A percentile compares a stretch with the other conserved stretches of the same genome.
Conservation (phyloP, 2,797 vertebrate species). For the Poecile montanus region DNA sequence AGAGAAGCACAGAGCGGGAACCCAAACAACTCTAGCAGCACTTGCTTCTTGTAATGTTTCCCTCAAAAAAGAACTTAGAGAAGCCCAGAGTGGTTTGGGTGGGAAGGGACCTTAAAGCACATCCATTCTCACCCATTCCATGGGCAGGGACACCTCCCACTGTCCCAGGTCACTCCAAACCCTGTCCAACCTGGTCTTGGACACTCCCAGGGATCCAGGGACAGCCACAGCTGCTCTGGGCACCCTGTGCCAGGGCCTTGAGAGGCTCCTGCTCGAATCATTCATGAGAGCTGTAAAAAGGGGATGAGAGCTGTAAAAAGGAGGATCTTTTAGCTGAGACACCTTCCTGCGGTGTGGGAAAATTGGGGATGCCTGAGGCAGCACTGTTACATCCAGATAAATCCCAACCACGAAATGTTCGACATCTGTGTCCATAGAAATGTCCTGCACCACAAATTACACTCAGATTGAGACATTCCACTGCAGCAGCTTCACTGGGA, state of each 20-base stretch:
- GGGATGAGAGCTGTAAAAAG: neutral
- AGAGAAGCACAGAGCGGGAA: neutral
- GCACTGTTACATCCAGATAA: neutral
- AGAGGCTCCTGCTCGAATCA: neutral
- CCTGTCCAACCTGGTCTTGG: neutral
- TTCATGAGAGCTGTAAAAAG: neutral
- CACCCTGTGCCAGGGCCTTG: neutral
- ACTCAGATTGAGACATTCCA: neutral
- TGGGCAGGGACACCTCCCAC: neutral
- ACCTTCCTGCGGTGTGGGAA: neutral
- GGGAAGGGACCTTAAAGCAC: neutral
- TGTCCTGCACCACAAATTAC: neutral
- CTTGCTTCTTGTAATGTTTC: neutral
- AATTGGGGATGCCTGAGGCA: neutral
- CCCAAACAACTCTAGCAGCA: neutral
- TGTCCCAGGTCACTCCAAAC: neutral
- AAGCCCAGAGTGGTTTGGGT: neutral
- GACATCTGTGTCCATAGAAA: neutral
- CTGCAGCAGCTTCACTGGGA: neutral
- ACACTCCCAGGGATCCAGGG: neutral
- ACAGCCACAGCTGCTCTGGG: neutral
- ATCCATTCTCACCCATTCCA: neutral
- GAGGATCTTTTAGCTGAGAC: neutral
- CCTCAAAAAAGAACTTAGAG: neutral
- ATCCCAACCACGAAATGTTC: neutral